Conservation (phyloP, 2,113 vertebrate species). For the Trogon surrucura region DNA sequence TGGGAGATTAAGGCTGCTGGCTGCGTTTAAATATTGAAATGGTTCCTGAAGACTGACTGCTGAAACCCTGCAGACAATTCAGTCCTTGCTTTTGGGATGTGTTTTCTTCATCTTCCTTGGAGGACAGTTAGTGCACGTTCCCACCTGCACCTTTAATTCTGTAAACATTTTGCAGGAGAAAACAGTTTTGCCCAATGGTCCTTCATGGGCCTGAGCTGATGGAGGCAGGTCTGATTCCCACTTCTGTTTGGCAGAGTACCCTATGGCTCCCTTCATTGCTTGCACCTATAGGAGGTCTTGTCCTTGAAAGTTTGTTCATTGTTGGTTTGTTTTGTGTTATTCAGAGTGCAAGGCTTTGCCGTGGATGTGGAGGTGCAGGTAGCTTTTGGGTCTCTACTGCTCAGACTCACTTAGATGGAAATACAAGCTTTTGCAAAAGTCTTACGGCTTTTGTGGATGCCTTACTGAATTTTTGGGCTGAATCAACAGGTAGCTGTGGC, state of each 20-base stretch:
- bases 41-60: background rate
- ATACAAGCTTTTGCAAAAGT: background rate
- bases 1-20: background rate
- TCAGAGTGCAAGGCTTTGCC: background rate
- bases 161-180: background rate
- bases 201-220: background rate
- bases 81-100: background rate
- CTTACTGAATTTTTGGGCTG: background rate
- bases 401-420: background rate
- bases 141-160: background rate
- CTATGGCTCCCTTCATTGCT: background rate
- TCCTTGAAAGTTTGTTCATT: background rate
- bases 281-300: background rate
- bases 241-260: background rate
- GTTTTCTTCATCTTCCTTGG: background rate
- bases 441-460: background rate
- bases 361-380: background rate
- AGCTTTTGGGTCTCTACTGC: background rate
- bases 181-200: background rate
- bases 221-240: background rate
- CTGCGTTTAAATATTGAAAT: background rate
- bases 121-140: fast-evolving
- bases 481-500: background rate
- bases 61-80: background rate
- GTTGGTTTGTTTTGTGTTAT: background rate